A percentile compares a stretch with the other conserved stretches of the same genome.
Evolutionary conservation across 2,113 vertebrate species (phyloP).

Genomic region (Rhinolophus sinicus): DNA sequence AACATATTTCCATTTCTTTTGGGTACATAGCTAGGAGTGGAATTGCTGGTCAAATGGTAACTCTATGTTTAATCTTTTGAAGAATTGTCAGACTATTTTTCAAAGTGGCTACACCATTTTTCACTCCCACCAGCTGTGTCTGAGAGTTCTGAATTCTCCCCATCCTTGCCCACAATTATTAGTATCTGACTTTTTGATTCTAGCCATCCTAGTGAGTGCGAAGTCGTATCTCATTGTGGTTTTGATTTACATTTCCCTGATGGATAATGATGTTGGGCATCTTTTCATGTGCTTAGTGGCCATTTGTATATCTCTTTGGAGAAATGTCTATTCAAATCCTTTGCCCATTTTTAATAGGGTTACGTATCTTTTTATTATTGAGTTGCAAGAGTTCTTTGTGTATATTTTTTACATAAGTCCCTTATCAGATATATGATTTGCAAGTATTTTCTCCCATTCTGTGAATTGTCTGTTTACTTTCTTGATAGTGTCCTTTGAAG

Average conservation of each 20-base stretch:
- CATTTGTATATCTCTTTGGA: neutral
- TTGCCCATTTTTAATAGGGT: neutral
- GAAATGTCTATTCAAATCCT: neutral
- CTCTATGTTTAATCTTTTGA: neutral
- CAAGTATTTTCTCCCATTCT: neutral
- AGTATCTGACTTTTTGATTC: neutral
- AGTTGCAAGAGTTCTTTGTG: neutral
- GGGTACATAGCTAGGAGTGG: neutral
- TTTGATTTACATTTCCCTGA: neutral
- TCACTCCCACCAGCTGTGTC: neutral
- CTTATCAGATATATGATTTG: conserved; percentile 1
- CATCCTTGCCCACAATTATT: neutral
- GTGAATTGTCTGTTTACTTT: neutral
- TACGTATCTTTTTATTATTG: neutral
- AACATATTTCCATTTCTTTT: neutral
- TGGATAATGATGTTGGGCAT: neutral
- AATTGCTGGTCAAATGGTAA: neutral
- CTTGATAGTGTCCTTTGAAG: neutral
- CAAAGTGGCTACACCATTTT: neutral
- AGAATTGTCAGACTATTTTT: neutral
- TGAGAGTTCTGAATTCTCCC: neutral
- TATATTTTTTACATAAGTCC: neutral
- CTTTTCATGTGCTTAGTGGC: neutral
- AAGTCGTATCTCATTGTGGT: neutral
- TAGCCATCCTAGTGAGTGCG: neutral